phyloP scores from a whole-genome alignment of 2,113 vertebrate genomes.

The Triplophysa rosa region DNA sequence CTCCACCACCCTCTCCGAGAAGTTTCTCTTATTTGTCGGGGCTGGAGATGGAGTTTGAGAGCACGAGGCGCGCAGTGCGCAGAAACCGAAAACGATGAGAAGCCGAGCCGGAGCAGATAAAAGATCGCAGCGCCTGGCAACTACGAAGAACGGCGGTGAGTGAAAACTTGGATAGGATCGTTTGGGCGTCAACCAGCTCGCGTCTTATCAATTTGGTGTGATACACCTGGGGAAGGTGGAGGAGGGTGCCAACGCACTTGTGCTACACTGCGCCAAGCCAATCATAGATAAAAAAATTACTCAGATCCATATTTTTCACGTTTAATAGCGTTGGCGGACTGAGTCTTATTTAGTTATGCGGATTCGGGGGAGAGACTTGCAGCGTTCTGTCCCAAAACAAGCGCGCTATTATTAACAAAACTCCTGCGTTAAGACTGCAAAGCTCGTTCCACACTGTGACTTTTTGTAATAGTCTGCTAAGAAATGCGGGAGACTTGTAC shows the following conservation, averaged over 20 bases:
- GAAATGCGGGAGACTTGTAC: constrained; percentile 38
- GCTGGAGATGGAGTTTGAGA: constrained; percentile 45
- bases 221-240: constrained; percentile 38
- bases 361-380: constrained; percentile 25
- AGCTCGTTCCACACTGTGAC: constrained; percentile 1
- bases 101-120: constrained; percentile 5
- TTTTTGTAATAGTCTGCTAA: constrained; percentile 28
- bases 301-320: constrained; percentile 27
- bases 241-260: constrained; percentile 16
- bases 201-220: constrained; percentile 16
- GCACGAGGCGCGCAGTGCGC: constrained; percentile 51
- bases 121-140: constrained; percentile 2
- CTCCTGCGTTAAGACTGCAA: background rate
- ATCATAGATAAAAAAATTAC: constrained; percentile 27
- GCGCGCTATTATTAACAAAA: constrained; percentile 12
- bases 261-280: constrained; percentile 30
- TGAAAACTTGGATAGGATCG: constrained; percentile 40
- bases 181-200: constrained; percentile 23
- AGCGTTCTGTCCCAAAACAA: constrained; percentile 36
- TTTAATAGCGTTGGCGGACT: background rate
- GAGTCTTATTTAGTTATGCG: constrained; percentile 13
- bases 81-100: constrained; percentile 45
- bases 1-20: constrained; percentile 37
- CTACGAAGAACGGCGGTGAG: constrained; percentile 29
- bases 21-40: constrained; percentile 47